Conservation (phyloP, 2,888 invertebrate genomes). For the Drosophila setosimentum region DNA sequence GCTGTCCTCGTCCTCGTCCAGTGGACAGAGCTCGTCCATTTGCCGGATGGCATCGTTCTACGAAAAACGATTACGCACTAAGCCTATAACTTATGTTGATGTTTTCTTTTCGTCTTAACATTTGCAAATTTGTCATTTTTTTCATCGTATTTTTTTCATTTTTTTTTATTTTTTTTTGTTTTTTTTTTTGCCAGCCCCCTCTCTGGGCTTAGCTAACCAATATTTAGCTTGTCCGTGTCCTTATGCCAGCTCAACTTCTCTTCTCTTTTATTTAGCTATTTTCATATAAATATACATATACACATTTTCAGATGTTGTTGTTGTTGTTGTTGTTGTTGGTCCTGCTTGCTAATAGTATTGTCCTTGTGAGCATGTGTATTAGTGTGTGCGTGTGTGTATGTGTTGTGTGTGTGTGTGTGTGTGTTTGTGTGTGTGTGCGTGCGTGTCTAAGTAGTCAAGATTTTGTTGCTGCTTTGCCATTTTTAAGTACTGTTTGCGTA, state of each 20-base stretch:
- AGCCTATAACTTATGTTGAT: constrained; percentile 82
- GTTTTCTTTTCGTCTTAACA: constrained; percentile 82
- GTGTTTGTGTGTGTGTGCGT: constrained; percentile 29
- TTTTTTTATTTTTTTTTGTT: constrained; percentile 35
- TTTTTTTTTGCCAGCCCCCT: constrained; percentile 16
- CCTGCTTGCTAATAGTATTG: constrained; percentile 56
- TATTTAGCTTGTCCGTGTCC: constrained; percentile 72
- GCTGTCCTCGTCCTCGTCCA: neutral
- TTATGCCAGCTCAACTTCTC: constrained; percentile 58
- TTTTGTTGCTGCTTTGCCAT: constrained; percentile 68
- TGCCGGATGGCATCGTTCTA: constrained; percentile 60
- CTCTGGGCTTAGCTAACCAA: constrained; percentile 58
- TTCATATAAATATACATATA: constrained; percentile 3
- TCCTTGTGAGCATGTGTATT: constrained; percentile 41
- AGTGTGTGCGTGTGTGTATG: constrained; percentile 21
- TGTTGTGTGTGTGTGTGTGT: constrained; percentile 27
- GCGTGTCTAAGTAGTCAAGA: constrained; percentile 68
- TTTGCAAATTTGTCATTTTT: constrained; percentile 82
- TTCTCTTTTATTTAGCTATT: constrained; percentile 27
- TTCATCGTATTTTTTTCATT: too few relatives aligned
- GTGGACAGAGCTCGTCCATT: constrained; percentile 8
- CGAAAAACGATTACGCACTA: constrained; percentile 81
- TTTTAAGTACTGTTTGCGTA: constrained; percentile 83
- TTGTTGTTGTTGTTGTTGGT: too few relatives aligned
- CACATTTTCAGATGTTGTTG: too few relatives aligned